Base-by-base conservation (phyloP, 2,888 invertebrate genomes). In the Drosophila melanocephala region DNA sequence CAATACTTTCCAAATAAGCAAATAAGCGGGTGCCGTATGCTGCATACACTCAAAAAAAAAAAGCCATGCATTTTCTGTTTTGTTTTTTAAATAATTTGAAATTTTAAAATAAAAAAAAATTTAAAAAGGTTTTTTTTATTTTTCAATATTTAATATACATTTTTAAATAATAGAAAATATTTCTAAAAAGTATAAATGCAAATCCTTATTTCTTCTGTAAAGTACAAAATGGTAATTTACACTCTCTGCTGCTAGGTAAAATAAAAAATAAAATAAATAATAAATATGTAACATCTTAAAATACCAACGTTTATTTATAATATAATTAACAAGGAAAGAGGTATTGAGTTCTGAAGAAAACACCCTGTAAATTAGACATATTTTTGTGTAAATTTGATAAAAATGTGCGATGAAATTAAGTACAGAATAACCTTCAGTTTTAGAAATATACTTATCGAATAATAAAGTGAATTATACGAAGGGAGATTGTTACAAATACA, bases 1-100 rank as follows among this genome's bases (percentile, higher is more conserved):
- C 65, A 65, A 73, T 60, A 53, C 58, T 42, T 44, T 53, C n/a
- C n/a, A 35, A 53, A 62, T 53, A 57, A 37, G 57, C 62, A 72
- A 70, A 72, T 71, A 71, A 44, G 56, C 22, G 37, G n/a, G n/a
- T 33, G 28, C 26, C 37, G 28, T 16, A 33, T 33, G 22, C 53
- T 16, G 5, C 16, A 55, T 55, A 55, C 35, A 55, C 47, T 47
- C 4, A 14, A 14, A 22, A 22, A n/a, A 4, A 44, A 3, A 4
- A 26, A 26, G 7, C 0, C 4, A 14, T 14, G 6, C 22, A 47
- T 47, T 47, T 22, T 47, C 7, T 22, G 22, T 35, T 35, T 2
- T 35, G 14, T 14, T 22, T 14, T 47, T 7, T 7, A 14, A 14
- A 47, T 7, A 22, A 47, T 22, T 14, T 47, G 7, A 22, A 47